These are phyloP conservation scores for Schlechtendalia chinensis DNA, from an alignment of 1,140 invertebrate genomes.

Conservation along the genomic window DNA sequence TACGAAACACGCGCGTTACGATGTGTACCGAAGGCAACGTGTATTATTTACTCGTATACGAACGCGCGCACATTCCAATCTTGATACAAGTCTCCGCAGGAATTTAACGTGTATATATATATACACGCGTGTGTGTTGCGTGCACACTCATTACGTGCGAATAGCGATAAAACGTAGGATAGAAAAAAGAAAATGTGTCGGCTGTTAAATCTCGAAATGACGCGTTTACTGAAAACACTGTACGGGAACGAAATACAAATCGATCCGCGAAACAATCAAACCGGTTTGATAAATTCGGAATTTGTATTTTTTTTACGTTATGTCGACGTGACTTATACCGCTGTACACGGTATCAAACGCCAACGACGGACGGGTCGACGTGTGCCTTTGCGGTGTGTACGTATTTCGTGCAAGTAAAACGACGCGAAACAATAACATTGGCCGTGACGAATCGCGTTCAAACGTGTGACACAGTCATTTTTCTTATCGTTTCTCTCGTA, in stretches of 20 bases:
- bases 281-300: neutral
- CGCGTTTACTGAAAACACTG: conserved; percentile 4
- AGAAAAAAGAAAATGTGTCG: neutral
- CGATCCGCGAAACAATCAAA: conserved; percentile 19
- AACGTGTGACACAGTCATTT: too few species aligned
- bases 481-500: too few species aligned
- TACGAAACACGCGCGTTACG: neutral
- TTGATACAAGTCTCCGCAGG: neutral
- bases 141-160: too few species aligned
- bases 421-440: too few species aligned
- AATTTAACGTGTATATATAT: too few species aligned
- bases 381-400: too few species aligned
- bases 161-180: neutral
- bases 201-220: neutral
- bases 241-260: neutral
- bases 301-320: neutral
- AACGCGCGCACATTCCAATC: neutral
- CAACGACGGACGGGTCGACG: too few species aligned
- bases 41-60: neutral
- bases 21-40: neutral
- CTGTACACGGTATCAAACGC: too few species aligned
- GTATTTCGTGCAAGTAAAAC: too few species aligned
- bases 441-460: too few species aligned
- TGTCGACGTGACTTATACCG: too few species aligned
- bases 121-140: too few species aligned